These are phyloP conservation scores for Lysandra coridon DNA, from an alignment of 2,888 invertebrate species.

Conservation along the genomic window DNA sequence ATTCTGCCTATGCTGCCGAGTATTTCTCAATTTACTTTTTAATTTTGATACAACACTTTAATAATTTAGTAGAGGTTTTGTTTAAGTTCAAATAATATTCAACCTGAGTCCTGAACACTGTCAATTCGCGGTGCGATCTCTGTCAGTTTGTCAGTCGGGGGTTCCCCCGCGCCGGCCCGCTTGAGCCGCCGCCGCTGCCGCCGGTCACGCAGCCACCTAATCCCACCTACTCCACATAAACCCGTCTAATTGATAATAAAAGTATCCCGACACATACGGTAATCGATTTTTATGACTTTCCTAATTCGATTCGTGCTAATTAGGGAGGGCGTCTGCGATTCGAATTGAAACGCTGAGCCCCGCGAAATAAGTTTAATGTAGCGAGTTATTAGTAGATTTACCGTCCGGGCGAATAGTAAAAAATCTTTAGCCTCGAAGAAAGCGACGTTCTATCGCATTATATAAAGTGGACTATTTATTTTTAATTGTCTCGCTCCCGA, in stretches of 20 bases:
- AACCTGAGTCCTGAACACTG: neutral
- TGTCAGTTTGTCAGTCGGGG: constrained; percentile 65
- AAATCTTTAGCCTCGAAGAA: neutral
- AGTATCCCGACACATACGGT: constrained; percentile 67
- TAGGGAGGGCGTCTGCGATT: constrained; percentile 52
- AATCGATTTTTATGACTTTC: constrained; percentile 75
- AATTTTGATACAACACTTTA: too few species aligned
- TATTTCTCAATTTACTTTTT: too few species aligned
- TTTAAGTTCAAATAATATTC: neutral
- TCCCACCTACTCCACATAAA: constrained; percentile 76
- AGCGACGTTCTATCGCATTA: neutral
- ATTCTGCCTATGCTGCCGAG: too few species aligned
- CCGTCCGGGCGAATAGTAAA: constrained; percentile 19
- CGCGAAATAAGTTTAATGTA: constrained; percentile 46
- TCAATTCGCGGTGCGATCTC: neutral
- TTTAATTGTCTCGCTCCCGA: constrained; percentile 25
- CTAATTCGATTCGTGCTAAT: constrained; percentile 70
- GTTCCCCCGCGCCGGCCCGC: constrained; percentile 69
- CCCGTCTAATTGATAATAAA: constrained; percentile 80
- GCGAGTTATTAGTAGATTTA: constrained; percentile 42
- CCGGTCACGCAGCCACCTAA: constrained; percentile 74
- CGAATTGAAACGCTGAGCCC: constrained; percentile 40
- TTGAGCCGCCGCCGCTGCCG: constrained; percentile 67
- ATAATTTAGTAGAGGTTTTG: neutral
- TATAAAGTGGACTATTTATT: constrained; percentile 27